Conservation (phyloP, 2,797 vertebrate species). For the Smutsia gigantea region DNA sequence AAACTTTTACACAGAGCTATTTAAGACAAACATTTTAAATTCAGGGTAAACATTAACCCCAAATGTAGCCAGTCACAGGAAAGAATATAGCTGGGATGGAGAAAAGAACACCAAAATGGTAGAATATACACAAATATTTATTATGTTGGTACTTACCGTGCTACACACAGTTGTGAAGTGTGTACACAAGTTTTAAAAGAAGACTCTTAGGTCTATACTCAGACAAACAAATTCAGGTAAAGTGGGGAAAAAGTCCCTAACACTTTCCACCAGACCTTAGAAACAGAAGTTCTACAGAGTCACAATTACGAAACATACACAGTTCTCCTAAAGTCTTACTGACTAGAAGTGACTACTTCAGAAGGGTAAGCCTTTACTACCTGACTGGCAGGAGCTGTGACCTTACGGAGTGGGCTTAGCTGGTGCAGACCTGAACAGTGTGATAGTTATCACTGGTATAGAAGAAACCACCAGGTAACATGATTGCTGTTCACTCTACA, state of each 20-base stretch:
- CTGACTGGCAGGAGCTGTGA: background rate
- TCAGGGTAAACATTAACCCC: background rate
- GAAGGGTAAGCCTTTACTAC: background rate
- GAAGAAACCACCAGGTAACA: fast-evolving
- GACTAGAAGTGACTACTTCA: background rate
- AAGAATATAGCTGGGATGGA: background rate
- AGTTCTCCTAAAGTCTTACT: background rate
- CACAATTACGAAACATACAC: background rate
- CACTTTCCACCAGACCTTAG: background rate
- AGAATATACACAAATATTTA: background rate
- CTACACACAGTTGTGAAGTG: background rate
- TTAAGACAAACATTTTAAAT: background rate
- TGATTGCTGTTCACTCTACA: background rate
- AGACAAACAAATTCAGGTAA: constrained; percentile 1
- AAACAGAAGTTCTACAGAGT: background rate
- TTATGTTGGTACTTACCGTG: no score
- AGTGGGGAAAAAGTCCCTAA: background rate
- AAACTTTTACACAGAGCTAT: background rate
- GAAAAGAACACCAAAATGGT: background rate
- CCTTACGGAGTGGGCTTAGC: background rate
- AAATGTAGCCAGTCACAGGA: background rate
- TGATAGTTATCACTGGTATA: fast-evolving
- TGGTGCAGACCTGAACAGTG: background rate
- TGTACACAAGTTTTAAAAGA: background rate
- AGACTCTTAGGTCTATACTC: background rate